Evolutionary conservation across 1,140 invertebrate species (phyloP), one percentile per base, ranked within the genome.

Genomic region (Atta cephalotes): DNA sequence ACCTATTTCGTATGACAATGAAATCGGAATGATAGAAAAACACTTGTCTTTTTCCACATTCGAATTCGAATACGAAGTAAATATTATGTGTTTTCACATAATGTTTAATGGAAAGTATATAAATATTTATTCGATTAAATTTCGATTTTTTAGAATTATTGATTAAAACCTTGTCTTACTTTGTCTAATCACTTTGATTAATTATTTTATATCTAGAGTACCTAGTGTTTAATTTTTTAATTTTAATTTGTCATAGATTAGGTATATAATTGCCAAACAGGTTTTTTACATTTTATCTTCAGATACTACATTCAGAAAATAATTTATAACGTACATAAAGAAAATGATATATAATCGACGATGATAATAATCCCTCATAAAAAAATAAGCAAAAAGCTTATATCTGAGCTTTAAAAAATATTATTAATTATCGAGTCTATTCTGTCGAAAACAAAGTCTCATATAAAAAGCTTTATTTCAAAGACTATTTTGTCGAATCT

Each of bases 371-470:
- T 25, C 6, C 0, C 0, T 70, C 12, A 18, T 9, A 4, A 16
- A 70, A 70, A 70, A 49, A 70, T 49, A 16, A 49, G 21, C 21
- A 71, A 25, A 70, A 68, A 21, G 6, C 21, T 21, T 21, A 21
- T 70, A 25, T 70, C 5, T 45, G n/a, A 49, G 5, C n/a, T 66
- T 49, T 9, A 25, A 45, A 71, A 39, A 28, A 51, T 56, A 56
- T 58, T 31, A 74, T 21, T 76, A 76, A 76, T 58, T 76, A 56
- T 35, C 28, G 10, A 56, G 16, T 31, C 25, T 39, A 76, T 76
- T 76, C n/a, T 72, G 0, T 31, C 21, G 16, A 72, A 71, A 5
- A 45, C 16, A 70, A 70, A 58, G 18, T 58, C 28, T 35, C n/a
- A n/a, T 16, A 0, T 39, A 9, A 56, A 35, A 72, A 72, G 45